These are phyloP conservation scores for Sphaerolaimus hirsutus DNA, from an alignment of 2,888 invertebrate species.

Conservation along the genomic window DNA sequence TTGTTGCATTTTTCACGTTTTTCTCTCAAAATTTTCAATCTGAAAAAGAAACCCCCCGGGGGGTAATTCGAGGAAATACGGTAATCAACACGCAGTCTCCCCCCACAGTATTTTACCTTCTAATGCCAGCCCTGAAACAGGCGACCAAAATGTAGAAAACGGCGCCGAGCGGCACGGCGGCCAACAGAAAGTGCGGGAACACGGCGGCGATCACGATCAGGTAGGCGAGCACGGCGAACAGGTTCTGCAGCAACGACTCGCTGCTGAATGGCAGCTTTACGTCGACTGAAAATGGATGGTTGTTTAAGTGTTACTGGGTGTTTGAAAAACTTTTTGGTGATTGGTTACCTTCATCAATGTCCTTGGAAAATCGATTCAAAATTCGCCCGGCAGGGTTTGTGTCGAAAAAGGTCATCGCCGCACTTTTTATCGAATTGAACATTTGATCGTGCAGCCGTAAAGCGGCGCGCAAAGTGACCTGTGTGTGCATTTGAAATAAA, in stretches of 20 bases:
- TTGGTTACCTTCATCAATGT: conserved; percentile 35
- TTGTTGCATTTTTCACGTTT: too few species aligned
- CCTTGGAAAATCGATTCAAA: conserved; percentile 36
- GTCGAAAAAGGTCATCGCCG: conserved; percentile 35
- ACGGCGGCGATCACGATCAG: conserved; percentile 48
- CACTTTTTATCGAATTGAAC: conserved; percentile 31
- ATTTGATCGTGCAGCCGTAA: conserved; percentile 34
- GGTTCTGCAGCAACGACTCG: conserved; percentile 37
- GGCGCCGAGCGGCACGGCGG: conserved; percentile 24
- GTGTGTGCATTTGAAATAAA: too few species aligned
- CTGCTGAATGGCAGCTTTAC: conserved; percentile 35
- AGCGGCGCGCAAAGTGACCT: conserved; percentile 33
- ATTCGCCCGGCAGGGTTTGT: conserved; percentile 35
- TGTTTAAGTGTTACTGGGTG: not conserved
- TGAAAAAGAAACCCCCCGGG: too few species aligned
- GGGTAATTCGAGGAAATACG: too few species aligned
- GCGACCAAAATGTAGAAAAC: conserved; percentile 25
- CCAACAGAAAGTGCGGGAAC: conserved; percentile 24
- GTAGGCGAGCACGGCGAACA: conserved; percentile 50
- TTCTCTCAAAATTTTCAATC: too few species aligned
- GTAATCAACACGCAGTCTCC: too few species aligned
- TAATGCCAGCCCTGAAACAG: conserved; percentile 27
- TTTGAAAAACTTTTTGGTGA: not conserved
- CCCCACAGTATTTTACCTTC: too few species aligned
- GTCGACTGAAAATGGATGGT: conserved; percentile 32